phyloP scores from a whole-genome alignment of 1,140 invertebrate genomes.

The Calycopis cecrops region DNA sequence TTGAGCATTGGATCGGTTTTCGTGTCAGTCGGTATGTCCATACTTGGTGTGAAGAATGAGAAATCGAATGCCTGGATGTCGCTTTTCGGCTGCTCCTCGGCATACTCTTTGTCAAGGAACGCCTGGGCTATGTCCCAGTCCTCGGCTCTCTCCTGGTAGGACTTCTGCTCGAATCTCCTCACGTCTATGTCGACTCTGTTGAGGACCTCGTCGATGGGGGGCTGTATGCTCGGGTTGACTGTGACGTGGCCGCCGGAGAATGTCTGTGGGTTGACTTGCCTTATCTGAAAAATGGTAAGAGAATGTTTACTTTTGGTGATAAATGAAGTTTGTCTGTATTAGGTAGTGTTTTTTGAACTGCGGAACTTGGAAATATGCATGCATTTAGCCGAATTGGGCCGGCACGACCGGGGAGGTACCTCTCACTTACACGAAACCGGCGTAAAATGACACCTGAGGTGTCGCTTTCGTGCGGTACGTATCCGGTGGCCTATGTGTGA shows the following conservation, averaged over 20 bases:
- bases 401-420: too few species aligned
- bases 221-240: conserved; percentile 35
- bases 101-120: conserved; percentile 29
- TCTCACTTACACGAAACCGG: too few species aligned
- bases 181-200: conserved; percentile 35
- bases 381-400: too few species aligned
- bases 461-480: too few species aligned
- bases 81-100: conserved; percentile 5
- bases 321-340: too few species aligned
- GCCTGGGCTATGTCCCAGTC: conserved; percentile 37
- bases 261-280: conserved; percentile 44
- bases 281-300: conserved; percentile 38
- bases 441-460: too few species aligned
- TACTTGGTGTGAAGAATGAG: conserved; percentile 4
- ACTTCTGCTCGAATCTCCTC: conserved; percentile 30
- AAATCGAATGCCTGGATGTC: neutral
- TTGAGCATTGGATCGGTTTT: neutral
- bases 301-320: conserved; percentile 5
- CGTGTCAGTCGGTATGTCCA: too few species aligned
- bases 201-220: conserved; percentile 31
- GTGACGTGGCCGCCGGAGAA: conserved; percentile 52
- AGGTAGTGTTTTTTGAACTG: too few species aligned
- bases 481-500: too few species aligned
- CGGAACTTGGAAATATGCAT: too few species aligned
- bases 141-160: conserved; percentile 31